These are phyloP conservation scores for Gymnopithys bicolor DNA, from an alignment of 2,797 vertebrate species.

Conservation along the genomic window DNA sequence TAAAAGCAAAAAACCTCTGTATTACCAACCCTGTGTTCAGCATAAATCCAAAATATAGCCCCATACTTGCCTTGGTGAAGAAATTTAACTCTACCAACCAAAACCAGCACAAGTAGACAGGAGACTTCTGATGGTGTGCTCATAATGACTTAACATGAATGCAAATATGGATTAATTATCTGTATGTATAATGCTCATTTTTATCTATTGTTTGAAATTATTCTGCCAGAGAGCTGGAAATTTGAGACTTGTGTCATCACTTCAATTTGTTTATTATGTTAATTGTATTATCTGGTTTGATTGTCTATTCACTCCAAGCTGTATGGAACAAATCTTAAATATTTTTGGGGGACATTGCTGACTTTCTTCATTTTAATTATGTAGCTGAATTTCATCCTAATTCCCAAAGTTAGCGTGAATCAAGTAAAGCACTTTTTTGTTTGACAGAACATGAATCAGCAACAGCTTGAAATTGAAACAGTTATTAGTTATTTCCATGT, in stretches of 20 bases:
- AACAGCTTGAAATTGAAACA: slow-evolving; percentile 13
- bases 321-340: neutral
- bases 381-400: neutral
- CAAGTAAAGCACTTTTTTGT: neutral
- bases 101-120: neutral
- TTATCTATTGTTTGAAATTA: neutral
- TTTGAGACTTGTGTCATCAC: neutral
- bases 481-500: slow-evolving; percentile 4
- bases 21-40: neutral
- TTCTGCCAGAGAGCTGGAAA: neutral
- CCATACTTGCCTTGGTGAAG: too few relatives aligned
- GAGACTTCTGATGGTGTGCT: neutral
- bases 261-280: neutral
- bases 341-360: neutral
- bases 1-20: neutral
- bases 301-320: neutral
- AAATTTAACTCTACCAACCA: neutral
- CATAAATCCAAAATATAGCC: neutral
- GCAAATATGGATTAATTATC: neutral
- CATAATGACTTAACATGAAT: neutral
- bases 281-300: neutral
- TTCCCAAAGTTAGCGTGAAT: neutral
- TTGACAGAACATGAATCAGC: neutral
- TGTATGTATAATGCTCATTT: neutral
- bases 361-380: slow-evolving; percentile 1